Evolutionary conservation across 2,113 vertebrate genomes (phyloP).

Genomic region (Mormoops blainvillei): DNA sequence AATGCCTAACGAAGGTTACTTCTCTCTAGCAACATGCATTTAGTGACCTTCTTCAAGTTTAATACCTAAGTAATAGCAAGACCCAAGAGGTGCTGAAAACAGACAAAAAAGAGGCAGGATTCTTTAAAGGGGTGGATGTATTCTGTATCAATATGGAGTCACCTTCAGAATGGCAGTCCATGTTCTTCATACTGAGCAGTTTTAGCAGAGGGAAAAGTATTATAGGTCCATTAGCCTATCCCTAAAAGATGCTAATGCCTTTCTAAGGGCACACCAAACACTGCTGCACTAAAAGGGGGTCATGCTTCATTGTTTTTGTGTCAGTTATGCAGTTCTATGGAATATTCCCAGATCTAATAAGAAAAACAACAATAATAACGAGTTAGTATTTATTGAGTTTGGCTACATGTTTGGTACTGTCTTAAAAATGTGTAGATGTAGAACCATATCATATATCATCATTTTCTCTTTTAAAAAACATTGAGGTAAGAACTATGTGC

Average conservation of each 20-base stretch:
- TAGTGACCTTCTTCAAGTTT: constrained; percentile 76
- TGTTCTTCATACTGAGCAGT: neutral
- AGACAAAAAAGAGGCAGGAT: constrained; percentile 30
- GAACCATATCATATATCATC: neutral
- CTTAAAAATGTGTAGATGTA: neutral
- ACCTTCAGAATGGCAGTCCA: neutral
- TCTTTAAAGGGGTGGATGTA: constrained; percentile 32
- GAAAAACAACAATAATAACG: neutral
- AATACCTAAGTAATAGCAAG: constrained; percentile 70
- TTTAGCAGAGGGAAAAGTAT: neutral
- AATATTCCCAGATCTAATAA: neutral
- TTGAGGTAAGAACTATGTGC: neutral
- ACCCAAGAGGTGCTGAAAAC: constrained; percentile 60
- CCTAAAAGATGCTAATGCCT: neutral
- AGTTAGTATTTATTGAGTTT: neutral
- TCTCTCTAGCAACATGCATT: constrained; percentile 75
- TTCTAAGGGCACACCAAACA: neutral
- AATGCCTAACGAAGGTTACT: constrained; percentile 79
- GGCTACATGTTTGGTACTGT: neutral
- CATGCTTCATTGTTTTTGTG: neutral
- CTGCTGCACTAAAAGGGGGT: neutral
- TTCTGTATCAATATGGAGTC: neutral
- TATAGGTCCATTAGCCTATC: neutral
- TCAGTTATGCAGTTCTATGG: neutral
- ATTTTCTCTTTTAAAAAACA: neutral